Base-by-base conservation (phyloP, 2,113 vertebrate species). In the Limanda limanda region DNA sequence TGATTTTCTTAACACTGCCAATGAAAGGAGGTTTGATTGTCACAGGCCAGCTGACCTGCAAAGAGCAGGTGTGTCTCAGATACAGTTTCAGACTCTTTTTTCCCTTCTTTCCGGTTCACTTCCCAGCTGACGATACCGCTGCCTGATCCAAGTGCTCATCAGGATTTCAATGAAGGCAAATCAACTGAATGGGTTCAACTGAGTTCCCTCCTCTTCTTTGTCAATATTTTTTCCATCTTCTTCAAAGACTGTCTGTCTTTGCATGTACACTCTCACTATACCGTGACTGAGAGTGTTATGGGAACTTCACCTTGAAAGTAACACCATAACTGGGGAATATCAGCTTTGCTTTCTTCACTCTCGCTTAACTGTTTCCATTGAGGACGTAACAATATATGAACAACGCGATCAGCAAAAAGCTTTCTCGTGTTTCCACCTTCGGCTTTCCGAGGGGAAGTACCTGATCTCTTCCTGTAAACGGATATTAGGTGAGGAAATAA, bases 61-160 rank as follows among this genome's bases (percentile, higher is more conserved):
- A 89, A 87, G 84, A 93, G 89, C 92, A 94, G 95, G 95, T 92
- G 95, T 94, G 92, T 81, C 89, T 81, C 79, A 88, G 92, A 92
- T 95, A 91, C 73, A 76, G 92, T 95, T 94, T 91, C 94, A 91
- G 64, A 70, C 82, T 76, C 60, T 48, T 61, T 54, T 68, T 48
- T 61, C n/a, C n/a, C 56, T n/a, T 20, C 47, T 77, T 79, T 47
- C 71, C 73, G 51, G 55, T 76, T 48, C 87, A 84, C 78, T 71
- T 88, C 74, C 75, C 89, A 88, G 60, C 83, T 84, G 86, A 83
- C 72, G 65, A 84, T 85, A 73, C 76, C 42, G 62, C 31, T 1
- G 48, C 62, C 42, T 37, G 2, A 71, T 71, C 74, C 79, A 58
- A 55, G 61, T n/a, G 55, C 67, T 82, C 82, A 82, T 80, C 55